Conservation (phyloP, 2,888 invertebrate species). For the Cartodere bifasciata region DNA sequence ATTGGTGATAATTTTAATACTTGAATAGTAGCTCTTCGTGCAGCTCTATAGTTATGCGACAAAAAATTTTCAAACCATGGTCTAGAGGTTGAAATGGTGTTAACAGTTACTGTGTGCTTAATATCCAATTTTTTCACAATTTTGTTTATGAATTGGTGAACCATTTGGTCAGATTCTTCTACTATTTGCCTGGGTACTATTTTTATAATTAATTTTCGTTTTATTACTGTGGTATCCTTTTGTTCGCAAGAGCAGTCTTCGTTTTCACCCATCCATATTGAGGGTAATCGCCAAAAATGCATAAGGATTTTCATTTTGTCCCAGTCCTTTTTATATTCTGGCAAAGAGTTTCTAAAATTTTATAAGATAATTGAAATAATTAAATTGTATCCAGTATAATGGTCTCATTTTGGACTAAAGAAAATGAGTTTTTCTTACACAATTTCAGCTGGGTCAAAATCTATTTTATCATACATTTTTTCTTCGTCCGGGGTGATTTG, state of each 20-base stretch:
- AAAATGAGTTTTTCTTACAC: constrained; percentile 23
- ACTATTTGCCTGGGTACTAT: constrained; percentile 32
- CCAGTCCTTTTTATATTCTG: constrained; percentile 28
- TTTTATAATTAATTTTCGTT: constrained; percentile 29
- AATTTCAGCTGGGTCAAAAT: constrained; percentile 29
- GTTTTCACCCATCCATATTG: constrained; percentile 26
- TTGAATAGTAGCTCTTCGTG: constrained; percentile 33
- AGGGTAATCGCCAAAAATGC: constrained; percentile 35
- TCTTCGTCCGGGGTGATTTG: constrained; percentile 38
- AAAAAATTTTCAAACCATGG: constrained; percentile 35
- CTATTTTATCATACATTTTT: constrained; percentile 31
- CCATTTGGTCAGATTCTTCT: constrained; percentile 18
- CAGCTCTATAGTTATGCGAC: constrained; percentile 32
- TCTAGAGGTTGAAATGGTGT: constrained; percentile 23
- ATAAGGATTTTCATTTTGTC: constrained; percentile 33
- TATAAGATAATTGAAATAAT: constrained; percentile 6
- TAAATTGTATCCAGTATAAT: too few species aligned
- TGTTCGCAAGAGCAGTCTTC: constrained; percentile 30
- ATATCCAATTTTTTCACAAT: constrained; percentile 25
- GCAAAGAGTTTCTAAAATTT: constrained; percentile 24
- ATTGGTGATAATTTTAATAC: constrained; percentile 20
- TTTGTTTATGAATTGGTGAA: constrained; percentile 23
- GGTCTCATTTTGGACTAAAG: constrained; percentile 8
- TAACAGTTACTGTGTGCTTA: constrained; percentile 26
- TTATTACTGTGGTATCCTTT: constrained; percentile 25